Evolutionary conservation across 2,797 vertebrate genomes (phyloP).

Genomic region (Apodemus agrarius): DNA sequence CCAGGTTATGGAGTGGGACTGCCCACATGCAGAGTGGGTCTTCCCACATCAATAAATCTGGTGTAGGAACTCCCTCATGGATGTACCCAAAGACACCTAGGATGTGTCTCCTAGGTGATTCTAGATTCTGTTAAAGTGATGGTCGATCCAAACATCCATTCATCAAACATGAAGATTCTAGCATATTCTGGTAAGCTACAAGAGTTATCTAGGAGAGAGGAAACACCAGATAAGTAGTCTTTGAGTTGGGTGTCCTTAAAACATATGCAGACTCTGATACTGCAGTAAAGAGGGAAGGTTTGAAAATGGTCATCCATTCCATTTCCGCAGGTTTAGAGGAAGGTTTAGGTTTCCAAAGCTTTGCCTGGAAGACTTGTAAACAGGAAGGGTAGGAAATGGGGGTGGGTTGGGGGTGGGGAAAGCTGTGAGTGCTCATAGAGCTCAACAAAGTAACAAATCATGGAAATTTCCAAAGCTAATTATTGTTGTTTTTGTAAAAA

Average conservation of each 20-base stretch:
- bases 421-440: neutral
- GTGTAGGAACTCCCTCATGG: neutral
- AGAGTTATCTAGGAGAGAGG: slow-evolving; percentile 16
- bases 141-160: neutral
- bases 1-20: neutral
- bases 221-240: neutral
- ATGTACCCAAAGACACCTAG: neutral
- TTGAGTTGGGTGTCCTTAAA: neutral
- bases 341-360: slow-evolving; percentile 52
- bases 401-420: neutral
- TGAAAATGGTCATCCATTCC: neutral
- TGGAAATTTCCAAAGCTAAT: slow-evolving; percentile 61
- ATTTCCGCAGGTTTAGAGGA: neutral
- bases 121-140: neutral
- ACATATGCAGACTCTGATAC: neutral
- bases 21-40: neutral
- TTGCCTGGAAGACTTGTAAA: slow-evolving; percentile 26
- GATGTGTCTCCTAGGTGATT: neutral
- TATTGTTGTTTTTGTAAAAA: slow-evolving; percentile 65
- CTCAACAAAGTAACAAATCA: slow-evolving; percentile 61
- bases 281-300: neutral
- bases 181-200: neutral
- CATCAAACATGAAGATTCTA: neutral
- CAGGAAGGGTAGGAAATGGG: neutral
- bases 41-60: neutral